Percentiles rank a stretch among this genome's conserved stretches.
Conservation (phyloP, 1,140 invertebrate genomes). For the Aphaenogaster floridana region DNA sequence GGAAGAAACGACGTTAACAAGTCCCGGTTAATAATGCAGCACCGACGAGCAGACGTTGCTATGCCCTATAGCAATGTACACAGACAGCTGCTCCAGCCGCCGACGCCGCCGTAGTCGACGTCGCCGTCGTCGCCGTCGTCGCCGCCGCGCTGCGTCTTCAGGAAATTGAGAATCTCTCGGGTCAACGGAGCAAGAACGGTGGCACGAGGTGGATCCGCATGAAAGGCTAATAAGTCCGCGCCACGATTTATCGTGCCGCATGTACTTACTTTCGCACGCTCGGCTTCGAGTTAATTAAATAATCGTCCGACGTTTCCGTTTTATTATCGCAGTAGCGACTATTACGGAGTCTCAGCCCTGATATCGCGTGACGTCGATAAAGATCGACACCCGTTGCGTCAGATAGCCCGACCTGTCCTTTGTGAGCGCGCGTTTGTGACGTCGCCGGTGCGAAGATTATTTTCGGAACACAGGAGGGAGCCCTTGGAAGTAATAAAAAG, state of each 20-base stretch:
- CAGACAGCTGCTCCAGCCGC: slow-evolving; percentile 30
- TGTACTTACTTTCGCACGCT: slow-evolving; percentile 34
- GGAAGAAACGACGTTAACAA: slow-evolving; percentile 76
- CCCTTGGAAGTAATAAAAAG: slow-evolving; percentile 45
- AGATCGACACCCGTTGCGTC: slow-evolving; percentile 44
- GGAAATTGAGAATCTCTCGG: slow-evolving; percentile 74
- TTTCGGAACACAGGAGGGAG: slow-evolving; percentile 30
- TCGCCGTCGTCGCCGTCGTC: neutral
- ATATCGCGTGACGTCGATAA: slow-evolving; percentile 52
- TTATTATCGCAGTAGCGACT: slow-evolving; percentile 44
- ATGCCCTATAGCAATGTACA: slow-evolving; percentile 58
- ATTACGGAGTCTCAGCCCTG: neutral
- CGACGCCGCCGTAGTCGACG: neutral
- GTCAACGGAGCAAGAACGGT: slow-evolving; percentile 68
- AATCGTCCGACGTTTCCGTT: slow-evolving; percentile 57
- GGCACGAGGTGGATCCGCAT: slow-evolving; percentile 58
- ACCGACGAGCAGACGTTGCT: slow-evolving; percentile 51
- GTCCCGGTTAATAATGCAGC: slow-evolving; percentile 78
- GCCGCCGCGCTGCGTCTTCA: slow-evolving; percentile 51
- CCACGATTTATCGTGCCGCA: slow-evolving; percentile 64
- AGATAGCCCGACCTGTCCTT: slow-evolving; percentile 32
- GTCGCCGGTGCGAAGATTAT: slow-evolving; percentile 32
- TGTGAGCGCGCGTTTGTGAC: slow-evolving; percentile 43
- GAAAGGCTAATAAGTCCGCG: slow-evolving; percentile 70
- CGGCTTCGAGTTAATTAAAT: slow-evolving; percentile 65